phyloP scores from a whole-genome alignment of 2,797 vertebrate species.

The Meriones psammophilus region DNA sequence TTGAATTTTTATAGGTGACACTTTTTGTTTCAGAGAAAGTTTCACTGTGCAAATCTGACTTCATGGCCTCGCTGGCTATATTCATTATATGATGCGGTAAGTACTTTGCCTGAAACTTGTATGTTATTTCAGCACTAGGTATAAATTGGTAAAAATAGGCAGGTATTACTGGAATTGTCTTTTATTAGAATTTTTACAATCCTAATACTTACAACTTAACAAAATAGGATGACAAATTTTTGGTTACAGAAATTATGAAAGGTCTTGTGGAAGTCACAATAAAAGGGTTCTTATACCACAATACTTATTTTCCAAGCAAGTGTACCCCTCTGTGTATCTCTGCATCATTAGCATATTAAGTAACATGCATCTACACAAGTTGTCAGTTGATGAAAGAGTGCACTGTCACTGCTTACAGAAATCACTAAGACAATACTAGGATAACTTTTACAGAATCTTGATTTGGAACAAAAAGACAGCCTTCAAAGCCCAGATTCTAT shows the following conservation, averaged over 20 bases:
- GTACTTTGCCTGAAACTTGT: conserved; percentile 84
- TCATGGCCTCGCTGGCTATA: conserved; percentile 99
- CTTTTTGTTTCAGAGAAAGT: conserved; percentile 92
- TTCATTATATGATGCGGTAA: conserved; percentile 97
- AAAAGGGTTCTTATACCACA: not conserved
- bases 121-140: not conserved
- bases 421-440: not conserved
- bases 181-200: not conserved
- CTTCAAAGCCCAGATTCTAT: not conserved
- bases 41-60: conserved; percentile 96
- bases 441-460: not conserved
- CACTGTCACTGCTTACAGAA: not conserved
- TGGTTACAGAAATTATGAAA: not conserved
- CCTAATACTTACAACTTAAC: not conserved
- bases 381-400: not conserved
- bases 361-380: too few relatives aligned
- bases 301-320: not conserved
- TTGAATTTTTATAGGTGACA: not conserved
- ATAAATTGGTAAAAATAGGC: not conserved
- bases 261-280: not conserved
- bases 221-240: not conserved
- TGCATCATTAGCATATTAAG: not conserved
- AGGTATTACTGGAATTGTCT: not conserved
- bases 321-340: fast-evolving
- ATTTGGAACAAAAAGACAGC: not conserved